Percentiles rank a stretch among this genome's conserved stretches.
Evolutionary conservation across 1,140 invertebrate species (phyloP).

Genomic region (Drosophila mojavensis): DNA sequence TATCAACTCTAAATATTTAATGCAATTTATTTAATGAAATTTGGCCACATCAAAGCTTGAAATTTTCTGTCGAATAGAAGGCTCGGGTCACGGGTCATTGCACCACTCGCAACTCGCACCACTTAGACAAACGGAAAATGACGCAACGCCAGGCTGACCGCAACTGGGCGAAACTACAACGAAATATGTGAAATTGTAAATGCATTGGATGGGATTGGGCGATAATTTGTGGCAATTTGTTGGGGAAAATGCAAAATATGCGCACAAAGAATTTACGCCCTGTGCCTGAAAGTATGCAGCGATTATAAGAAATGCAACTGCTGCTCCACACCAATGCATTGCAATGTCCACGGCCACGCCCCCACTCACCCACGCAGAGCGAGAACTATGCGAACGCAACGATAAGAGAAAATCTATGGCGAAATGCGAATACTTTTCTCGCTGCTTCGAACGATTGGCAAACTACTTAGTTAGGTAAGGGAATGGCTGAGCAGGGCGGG

Average conservation of each 20-base stretch:
- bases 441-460: slow-evolving; percentile 42
- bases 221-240: slow-evolving; percentile 23
- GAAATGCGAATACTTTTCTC: slow-evolving; percentile 43
- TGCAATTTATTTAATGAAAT: slow-evolving; percentile 67
- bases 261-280: slow-evolving; percentile 42
- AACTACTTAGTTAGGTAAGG: slow-evolving; percentile 39
- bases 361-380: neutral
- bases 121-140: slow-evolving; percentile 26
- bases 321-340: neutral
- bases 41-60: slow-evolving; percentile 62
- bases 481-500: neutral
- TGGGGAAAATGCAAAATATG: slow-evolving; percentile 25
- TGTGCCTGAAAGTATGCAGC: slow-evolving; percentile 72
- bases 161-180: neutral
- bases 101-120: neutral
- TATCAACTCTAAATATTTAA: slow-evolving; percentile 29
- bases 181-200: slow-evolving; percentile 60
- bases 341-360: slow-evolving; percentile 18
- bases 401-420: slow-evolving; percentile 51
- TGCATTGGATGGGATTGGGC: slow-evolving; percentile 20
- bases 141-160: slow-evolving; percentile 5
- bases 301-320: slow-evolving; percentile 55
- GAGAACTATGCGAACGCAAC: slow-evolving; percentile 36
- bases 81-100: slow-evolving; percentile 3
- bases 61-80: neutral